A percentile compares a stretch with the other conserved stretches of the same genome.
Evolutionary conservation across 1,140 invertebrate genomes (phyloP).

Genomic region (Phymorhynchus buccinoides): DNA sequence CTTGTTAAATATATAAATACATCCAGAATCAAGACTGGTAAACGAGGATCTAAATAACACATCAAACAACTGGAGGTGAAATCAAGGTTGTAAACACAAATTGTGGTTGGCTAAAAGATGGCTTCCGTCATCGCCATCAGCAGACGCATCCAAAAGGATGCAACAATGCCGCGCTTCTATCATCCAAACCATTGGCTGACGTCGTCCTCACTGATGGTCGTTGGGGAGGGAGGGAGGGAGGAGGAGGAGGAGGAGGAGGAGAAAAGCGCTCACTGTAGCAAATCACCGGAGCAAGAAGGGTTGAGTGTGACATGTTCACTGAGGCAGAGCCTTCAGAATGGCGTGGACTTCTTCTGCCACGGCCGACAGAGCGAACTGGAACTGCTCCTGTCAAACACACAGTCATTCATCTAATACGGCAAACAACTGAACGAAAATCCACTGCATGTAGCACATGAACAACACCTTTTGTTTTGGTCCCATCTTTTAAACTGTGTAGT

Average conservation of each 20-base stretch:
- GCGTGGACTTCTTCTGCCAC: conserved; percentile 95
- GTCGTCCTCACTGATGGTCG: not conserved
- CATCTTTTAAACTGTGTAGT: too few species aligned
- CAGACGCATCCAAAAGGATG: not conserved
- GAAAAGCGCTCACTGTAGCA: not conserved
- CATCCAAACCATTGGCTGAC: not conserved
- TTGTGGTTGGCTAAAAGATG: not conserved
- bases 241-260: not conserved
- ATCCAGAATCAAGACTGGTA: not conserved
- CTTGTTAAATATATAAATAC: not conserved
- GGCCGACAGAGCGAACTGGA: conserved; percentile 97
- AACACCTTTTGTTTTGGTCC: too few species aligned
- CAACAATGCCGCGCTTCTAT: not conserved
- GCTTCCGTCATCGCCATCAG: not conserved
- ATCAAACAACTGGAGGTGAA: not conserved
- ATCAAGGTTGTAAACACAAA: not conserved
- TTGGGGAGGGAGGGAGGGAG: not conserved
- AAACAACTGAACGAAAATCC: too few species aligned
- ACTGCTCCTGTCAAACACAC: conserved; percentile 84
- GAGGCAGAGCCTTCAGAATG: conserved; percentile 92
- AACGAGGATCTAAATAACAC: not conserved
- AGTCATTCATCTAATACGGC: too few species aligned
- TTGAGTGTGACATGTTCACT: conserved; percentile 61
- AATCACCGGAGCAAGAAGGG: not conserved
- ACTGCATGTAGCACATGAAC: too few species aligned